A percentile compares a stretch with the other conserved stretches of the same genome.
phyloP scores from a whole-genome alignment of 2,797 vertebrate species.

The Lophius americanus region DNA sequence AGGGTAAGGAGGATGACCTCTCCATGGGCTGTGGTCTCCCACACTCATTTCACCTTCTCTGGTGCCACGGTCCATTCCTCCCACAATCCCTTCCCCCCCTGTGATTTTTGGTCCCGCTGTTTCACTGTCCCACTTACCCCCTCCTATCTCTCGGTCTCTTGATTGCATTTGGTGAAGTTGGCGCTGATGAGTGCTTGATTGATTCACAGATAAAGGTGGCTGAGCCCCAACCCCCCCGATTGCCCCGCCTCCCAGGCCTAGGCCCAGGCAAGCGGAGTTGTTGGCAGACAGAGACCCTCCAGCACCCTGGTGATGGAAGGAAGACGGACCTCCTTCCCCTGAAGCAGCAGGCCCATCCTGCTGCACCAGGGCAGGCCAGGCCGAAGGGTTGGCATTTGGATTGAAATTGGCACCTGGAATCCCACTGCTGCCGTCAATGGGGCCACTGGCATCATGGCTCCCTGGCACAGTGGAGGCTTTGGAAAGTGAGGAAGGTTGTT shows the following conservation, averaged over 20 bases:
- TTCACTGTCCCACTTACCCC: conserved; percentile 79
- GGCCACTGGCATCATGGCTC: conserved; percentile 88
- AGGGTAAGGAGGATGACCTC: conserved; percentile 79
- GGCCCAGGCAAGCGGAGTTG: conserved; percentile 75
- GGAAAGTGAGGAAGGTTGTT: conserved; percentile 81
- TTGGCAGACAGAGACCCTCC: conserved; percentile 80
- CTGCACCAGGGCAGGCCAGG: conserved; percentile 98
- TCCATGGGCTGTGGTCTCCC: conserved; percentile 81
- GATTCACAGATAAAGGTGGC: conserved; percentile 84
- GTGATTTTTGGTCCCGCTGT: conserved; percentile 86
- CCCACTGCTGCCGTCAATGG: conserved; percentile 84
- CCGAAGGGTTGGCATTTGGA: conserved; percentile 99
- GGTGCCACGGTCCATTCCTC: conserved; percentile 73
- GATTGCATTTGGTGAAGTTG: conserved; percentile 88
- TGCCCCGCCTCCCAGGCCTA: conserved; percentile 63
- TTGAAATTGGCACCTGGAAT: conserved; percentile 97
- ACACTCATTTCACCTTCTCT: conserved; percentile 65
- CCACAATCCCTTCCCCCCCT: conserved; percentile 73
- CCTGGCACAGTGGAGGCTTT: conserved; percentile 84
- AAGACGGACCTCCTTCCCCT: conserved; percentile 77
- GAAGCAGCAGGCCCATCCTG: conserved; percentile 84
- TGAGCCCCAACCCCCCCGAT: conserved; percentile 70
- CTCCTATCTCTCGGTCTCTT: conserved; percentile 82
- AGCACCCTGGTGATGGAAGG: conserved; percentile 78
- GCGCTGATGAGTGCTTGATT: conserved; percentile 85